Evolutionary conservation across 1,140 invertebrate genomes (phyloP).

Genomic region (Aphis gossypii): DNA sequence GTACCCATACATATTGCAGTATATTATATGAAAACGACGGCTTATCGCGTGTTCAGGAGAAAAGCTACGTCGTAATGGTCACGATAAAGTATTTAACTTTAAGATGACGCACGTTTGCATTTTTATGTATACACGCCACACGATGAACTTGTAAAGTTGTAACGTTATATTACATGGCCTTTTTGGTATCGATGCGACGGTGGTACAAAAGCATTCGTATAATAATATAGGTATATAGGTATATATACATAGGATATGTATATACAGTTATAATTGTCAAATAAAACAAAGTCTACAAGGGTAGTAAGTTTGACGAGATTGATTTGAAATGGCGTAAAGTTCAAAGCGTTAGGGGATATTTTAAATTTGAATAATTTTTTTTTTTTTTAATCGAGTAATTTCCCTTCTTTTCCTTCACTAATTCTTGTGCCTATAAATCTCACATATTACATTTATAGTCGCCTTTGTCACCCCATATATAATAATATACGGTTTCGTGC

Average conservation of each 20-base stretch:
- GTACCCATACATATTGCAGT: background rate
- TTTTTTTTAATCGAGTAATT: background rate
- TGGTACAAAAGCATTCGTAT: background rate
- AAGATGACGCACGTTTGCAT: background rate
- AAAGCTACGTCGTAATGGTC: constrained; percentile 36
- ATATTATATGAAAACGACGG: background rate
- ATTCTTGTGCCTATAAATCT: constrained; percentile 17
- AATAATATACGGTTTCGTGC: constrained; percentile 35
- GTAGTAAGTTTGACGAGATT: background rate
- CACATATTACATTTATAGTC: background rate
- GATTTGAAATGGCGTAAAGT: background rate
- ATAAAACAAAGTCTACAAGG: background rate
- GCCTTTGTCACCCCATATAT: background rate
- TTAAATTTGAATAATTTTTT: background rate
- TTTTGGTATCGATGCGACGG: background rate
- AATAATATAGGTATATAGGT: background rate
- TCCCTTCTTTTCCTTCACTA: background rate
- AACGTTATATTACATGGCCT: background rate
- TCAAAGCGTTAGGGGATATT: background rate
- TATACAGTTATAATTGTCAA: background rate
- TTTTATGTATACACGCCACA: background rate
- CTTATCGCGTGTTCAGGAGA: background rate
- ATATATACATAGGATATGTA: too few species aligned
- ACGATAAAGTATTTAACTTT: constrained; percentile 31
- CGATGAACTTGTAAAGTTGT: background rate